Evolutionary conservation across 2,113 vertebrate species (phyloP), one percentile per base, ranked within the genome.

Genomic region (Anguilla rostrata): DNA sequence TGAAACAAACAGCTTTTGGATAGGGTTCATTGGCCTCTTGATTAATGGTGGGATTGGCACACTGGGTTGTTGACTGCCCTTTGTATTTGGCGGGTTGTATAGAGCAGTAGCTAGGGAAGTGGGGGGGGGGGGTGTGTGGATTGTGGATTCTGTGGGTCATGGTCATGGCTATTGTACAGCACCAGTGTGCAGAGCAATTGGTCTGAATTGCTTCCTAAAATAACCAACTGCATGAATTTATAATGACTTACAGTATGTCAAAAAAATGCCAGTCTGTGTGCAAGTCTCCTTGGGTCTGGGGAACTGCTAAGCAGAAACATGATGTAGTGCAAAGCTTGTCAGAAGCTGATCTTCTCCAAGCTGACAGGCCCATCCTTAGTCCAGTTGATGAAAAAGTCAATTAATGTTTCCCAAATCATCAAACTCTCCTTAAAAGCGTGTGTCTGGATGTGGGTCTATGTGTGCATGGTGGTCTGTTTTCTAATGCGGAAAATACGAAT

Each of bases 401-500:
- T 66, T 26, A 20, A 60, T 18, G 18, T 22, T 66, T 53, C 49
- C 11, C 49, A 53, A 66, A 66, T 4, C n/a, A 14, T 6, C 26
- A 5, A 75, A 34, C 26, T 75, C n/a, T 29, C 6, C 71, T 12
- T 8, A 34, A 29, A 75, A 4, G 71, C 34, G 14, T 18, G 53
- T 82, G 57, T 40, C 8, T 53, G 75, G 26, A 46, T 83, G 39
- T 78, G 22, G 7, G 15, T 78, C 5, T 81, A 71, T 4, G 9
- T 84, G 5, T 83, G 53, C n/a, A 29, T 63, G 15, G 12, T 34
- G 39, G 8, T 20, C 14, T 71, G 26, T 14, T 87, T 88, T 84
- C 53, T 81, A 89, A 75, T 79, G n/a, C 49, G 49, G 34, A 80
- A 90, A 86, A 63, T 40, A 82, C 83, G 90, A 87, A 88, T 88